Base-by-base conservation (phyloP, 2,888 invertebrate genomes). In the Zhengitettix transpicula region DNA sequence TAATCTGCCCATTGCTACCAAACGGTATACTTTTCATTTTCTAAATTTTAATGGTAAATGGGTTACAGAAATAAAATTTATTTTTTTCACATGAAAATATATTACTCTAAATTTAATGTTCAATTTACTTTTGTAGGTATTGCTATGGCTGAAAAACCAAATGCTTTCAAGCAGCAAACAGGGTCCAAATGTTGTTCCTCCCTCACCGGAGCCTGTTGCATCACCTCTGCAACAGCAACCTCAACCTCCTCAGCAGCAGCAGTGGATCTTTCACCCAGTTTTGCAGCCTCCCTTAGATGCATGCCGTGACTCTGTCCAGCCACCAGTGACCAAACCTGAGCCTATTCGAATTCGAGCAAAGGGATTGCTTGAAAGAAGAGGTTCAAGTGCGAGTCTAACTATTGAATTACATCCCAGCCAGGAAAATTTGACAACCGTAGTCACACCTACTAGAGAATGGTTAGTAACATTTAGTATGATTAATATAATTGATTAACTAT, bases 361-460 rank as follows among this genome's bases (percentile, higher is more conserved):
- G 70, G 86, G 88, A 63, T 73, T 91, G 1, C 73, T 91, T 9
- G 90, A 91, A 70, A 80, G 95, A 40, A 78, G 95, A 58, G 93
- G 93, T 57, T 94, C 93, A 1, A 94, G 91, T 70, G 91, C 93
- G 0, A 92, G 92, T 60, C 75, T 95, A 1, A 93, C 93, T 0
- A 81, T 95, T 59, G 90, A 90, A 69, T 78, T 91, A 53, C 77
- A 78, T 61, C 80, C 81, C 0, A 78, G 79, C 58, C 80, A 78
- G 0, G 80, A 82, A 61, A 81, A 81, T 10, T 64, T 66, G 57
- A 58, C 64, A 17, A 62, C 66, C 59, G 68, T 73, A 60, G 77
- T 78, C 14, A 78, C 78, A 9, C 80, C 80, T 42, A 79, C 80
- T 1, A 75, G 76, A 63, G 80, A 81, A 69, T 79, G 79, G 76